Percentiles rank a stretch among this genome's conserved stretches.
phyloP scores from a whole-genome alignment of 2,113 vertebrate genomes.

The Chloropsis cyanopogon region DNA sequence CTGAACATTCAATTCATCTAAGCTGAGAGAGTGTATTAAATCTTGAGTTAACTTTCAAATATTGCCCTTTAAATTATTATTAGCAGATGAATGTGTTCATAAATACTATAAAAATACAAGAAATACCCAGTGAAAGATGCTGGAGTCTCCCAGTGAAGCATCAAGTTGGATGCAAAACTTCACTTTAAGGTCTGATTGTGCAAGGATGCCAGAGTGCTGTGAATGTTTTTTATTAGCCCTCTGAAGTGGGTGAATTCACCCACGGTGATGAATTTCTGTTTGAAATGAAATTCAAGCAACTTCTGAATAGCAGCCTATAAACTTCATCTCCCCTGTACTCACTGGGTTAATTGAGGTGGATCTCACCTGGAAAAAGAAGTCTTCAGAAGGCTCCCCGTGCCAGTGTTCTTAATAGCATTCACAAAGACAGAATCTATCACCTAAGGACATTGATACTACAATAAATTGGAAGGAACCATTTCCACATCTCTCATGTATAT shows the following conservation, averaged over 20 bases:
- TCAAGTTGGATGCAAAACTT: background rate
- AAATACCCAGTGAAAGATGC: background rate
- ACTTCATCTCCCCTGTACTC: background rate
- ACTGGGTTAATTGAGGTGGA: conserved; percentile 52
- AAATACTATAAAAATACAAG: background rate
- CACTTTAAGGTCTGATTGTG: background rate
- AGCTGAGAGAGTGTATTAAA: background rate
- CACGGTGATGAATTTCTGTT: conserved; percentile 11
- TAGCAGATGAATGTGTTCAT: background rate
- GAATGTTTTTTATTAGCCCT: background rate
- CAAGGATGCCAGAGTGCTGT: background rate
- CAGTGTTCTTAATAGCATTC: background rate
- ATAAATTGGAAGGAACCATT: conserved; percentile 20
- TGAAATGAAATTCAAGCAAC: conserved; percentile 13
- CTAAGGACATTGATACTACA: conserved; percentile 12
- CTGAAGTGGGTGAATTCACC: background rate
- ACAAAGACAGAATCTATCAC: conserved; percentile 13
- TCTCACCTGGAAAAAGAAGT: conserved; percentile 25
- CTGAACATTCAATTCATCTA: background rate
- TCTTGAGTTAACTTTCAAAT: background rate
- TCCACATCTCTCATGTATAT: conserved; percentile 39
- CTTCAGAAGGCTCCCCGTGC: background rate
- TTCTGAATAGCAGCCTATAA: background rate
- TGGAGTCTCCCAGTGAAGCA: background rate
- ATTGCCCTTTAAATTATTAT: background rate